Percentiles rank a stretch among this genome's conserved stretches.
Evolutionary conservation across 2,888 invertebrate species (phyloP).

Genomic region (Parelbella ahira): DNA sequence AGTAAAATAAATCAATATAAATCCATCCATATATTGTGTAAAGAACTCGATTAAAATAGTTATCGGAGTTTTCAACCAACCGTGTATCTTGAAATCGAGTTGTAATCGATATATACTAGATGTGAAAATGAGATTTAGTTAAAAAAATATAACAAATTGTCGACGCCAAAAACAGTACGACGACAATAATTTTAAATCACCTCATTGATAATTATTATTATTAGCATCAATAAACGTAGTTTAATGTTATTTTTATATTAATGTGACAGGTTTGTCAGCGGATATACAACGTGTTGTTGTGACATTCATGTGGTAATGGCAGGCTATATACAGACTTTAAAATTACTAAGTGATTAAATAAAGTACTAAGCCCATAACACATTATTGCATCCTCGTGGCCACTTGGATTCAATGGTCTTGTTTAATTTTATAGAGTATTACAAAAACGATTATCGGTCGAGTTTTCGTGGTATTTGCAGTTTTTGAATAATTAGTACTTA

Average conservation of each 20-base stretch:
- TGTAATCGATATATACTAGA: too few relatives aligned
- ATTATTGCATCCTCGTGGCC: conserved; percentile 2
- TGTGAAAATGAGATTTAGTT: too few relatives aligned
- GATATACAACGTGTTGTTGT: background rate
- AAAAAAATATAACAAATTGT: too few relatives aligned
- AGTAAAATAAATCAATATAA: too few relatives aligned
- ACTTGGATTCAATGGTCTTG: conserved; percentile 8
- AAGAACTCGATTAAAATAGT: too few relatives aligned
- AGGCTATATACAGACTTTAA: conserved; percentile 8
- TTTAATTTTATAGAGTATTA: conserved; percentile 10
- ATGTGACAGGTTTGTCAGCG: conserved; percentile 7
- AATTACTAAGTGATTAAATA: conserved; percentile 16
- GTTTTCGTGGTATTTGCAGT: conserved; percentile 10
- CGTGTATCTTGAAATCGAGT: too few relatives aligned
- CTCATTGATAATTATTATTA: too few relatives aligned
- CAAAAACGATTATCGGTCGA: conserved; percentile 13
- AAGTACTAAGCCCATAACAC: conserved; percentile 16
- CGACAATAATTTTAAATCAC: too few relatives aligned
- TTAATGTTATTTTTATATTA: conserved; percentile 5
- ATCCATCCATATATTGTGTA: too few relatives aligned
- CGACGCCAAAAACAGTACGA: too few relatives aligned
- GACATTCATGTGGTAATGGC: conserved; percentile 10
- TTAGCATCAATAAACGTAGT: conserved; percentile 2
- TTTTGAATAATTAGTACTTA: conserved; percentile 13
- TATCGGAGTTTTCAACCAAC: too few relatives aligned